Evolutionary conservation across 1,140 invertebrate species (phyloP).

Genomic region (Dolichoris vasculosae): DNA sequence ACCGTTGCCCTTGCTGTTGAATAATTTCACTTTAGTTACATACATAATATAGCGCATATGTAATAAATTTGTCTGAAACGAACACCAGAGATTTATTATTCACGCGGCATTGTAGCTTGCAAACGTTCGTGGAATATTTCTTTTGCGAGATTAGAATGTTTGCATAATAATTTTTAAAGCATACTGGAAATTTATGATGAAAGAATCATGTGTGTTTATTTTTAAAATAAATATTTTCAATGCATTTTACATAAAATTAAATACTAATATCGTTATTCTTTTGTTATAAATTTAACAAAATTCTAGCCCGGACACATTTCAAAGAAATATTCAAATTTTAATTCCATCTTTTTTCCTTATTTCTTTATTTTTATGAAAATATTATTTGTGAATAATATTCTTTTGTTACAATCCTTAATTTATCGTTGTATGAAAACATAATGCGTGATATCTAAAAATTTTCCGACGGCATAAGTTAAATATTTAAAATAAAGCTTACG

Average conservation of each 20-base stretch:
- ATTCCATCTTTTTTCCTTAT: neutral
- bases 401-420: too few relatives aligned
- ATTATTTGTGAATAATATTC: too few relatives aligned
- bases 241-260: too few relatives aligned
- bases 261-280: too few relatives aligned
- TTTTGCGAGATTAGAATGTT: neutral
- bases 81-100: neutral
- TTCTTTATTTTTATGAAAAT: neutral
- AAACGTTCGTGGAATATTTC: neutral
- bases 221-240: too few relatives aligned
- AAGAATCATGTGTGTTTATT: too few relatives aligned
- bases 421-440: neutral
- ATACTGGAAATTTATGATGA: too few relatives aligned
- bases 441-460: neutral
- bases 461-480: neutral
- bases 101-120: neutral
- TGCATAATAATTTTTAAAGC: too few relatives aligned
- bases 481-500: neutral
- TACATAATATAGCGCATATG: neutral
- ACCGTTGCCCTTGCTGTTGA: neutral
- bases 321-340: neutral
- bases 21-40: neutral
- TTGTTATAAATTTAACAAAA: neutral
- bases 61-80: neutral
- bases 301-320: neutral